These are phyloP conservation scores for Chrysopilus asiliformis DNA, from an alignment of 2,888 invertebrate genomes.

Conservation along the genomic window DNA sequence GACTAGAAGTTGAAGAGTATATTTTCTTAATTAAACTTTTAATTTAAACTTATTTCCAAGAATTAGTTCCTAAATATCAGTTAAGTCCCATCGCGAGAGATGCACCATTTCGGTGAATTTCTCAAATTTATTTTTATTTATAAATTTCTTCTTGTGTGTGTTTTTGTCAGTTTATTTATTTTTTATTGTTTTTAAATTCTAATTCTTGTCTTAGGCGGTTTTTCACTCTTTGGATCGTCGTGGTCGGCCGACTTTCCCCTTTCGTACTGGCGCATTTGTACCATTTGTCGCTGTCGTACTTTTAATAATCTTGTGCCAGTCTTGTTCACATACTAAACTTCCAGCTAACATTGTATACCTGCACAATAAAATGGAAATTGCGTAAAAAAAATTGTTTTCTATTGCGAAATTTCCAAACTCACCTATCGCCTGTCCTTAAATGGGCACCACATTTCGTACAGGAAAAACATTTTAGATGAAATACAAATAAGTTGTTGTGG, in stretches of 20 bases:
- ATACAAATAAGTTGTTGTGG: slow-evolving; percentile 52
- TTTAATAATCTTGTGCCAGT: slow-evolving; percentile 87
- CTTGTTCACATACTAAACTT: slow-evolving; percentile 85
- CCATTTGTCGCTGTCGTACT: slow-evolving; percentile 48
- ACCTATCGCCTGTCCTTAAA: slow-evolving; percentile 83
- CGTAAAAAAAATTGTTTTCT: slow-evolving; percentile 5
- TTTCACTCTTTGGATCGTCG: slow-evolving; percentile 78
- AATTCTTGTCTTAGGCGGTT: slow-evolving; percentile 2
- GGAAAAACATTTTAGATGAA: slow-evolving; percentile 91
- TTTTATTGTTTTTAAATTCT: not conserved
- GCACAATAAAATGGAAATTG: slow-evolving; percentile 12
- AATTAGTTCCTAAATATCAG: no score
- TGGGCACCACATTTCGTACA: slow-evolving; percentile 86
- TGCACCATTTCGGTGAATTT: no score
- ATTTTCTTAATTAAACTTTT: no score
- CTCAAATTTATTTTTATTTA: not conserved
- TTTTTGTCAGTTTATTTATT: slow-evolving; percentile 2
- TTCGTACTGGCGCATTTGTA: slow-evolving; percentile 58
- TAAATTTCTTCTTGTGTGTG: not conserved
- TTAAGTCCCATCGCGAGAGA: no score
- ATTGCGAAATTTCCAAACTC: slow-evolving; percentile 18
- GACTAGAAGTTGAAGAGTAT: no score
- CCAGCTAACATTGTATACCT: slow-evolving; percentile 85
- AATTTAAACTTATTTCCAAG: no score
- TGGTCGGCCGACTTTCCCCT: slow-evolving; percentile 75